phyloP scores from a whole-genome alignment of 2,888 invertebrate genomes.

The Phortica okadai region DNA sequence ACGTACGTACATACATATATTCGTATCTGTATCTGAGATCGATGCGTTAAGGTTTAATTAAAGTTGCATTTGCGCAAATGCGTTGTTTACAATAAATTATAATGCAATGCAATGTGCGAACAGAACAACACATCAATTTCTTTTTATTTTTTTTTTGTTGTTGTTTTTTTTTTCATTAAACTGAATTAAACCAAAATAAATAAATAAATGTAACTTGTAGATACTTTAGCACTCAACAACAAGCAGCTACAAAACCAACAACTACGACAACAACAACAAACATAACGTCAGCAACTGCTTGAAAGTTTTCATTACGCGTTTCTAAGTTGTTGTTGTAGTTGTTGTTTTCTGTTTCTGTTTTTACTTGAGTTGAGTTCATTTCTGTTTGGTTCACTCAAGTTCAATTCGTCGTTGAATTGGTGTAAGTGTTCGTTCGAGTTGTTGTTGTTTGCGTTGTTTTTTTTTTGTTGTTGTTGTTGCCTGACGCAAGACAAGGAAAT shows the following conservation, averaged over 20 bases:
- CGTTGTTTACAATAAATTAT: slow-evolving; percentile 25
- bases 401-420: not conserved
- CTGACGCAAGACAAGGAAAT: slow-evolving; percentile 24
- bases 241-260: not conserved
- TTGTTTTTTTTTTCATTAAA: slow-evolving; percentile 2
- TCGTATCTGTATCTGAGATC: slow-evolving; percentile 6
- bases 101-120: slow-evolving; percentile 21
- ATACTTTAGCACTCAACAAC: not conserved
- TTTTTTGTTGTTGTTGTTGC: not conserved
- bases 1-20: not conserved
- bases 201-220: slow-evolving; percentile 20
- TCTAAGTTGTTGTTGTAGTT: not conserved
- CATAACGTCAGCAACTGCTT: not conserved
- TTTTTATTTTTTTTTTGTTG: not conserved
- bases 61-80: slow-evolving; percentile 24
- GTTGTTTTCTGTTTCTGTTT: not conserved
- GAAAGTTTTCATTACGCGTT: not conserved
- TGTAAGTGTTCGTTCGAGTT: not conserved
- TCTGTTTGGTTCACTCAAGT: slow-evolving; percentile 20
- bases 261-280: not conserved
- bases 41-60: slow-evolving; percentile 22
- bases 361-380: slow-evolving; percentile 17
- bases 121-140: slow-evolving; percentile 13
- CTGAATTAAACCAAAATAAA: slow-evolving; percentile 14
- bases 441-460: not conserved